phyloP scores from a whole-genome alignment of 2,797 vertebrate species.

The Dendrocincla fuliginosa region DNA sequence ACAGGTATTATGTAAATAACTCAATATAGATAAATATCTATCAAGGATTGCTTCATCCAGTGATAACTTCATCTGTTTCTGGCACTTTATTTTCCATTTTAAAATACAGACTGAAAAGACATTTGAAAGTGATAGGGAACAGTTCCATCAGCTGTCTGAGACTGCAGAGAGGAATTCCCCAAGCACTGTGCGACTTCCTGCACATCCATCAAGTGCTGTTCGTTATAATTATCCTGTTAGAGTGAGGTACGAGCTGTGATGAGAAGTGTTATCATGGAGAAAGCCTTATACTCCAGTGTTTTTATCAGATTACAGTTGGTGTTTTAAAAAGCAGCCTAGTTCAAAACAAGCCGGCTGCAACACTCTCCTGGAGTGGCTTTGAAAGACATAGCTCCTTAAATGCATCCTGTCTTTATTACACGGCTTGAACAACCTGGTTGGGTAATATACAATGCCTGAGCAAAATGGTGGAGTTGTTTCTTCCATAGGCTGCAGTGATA shows the following conservation, averaged over 20 bases:
- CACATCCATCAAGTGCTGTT: conserved; percentile 16
- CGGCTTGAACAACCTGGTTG: background rate
- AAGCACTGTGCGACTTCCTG: background rate
- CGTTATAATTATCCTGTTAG: background rate
- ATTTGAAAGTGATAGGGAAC: background rate
- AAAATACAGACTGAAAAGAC: background rate
- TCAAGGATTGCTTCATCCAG: background rate
- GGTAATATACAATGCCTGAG: background rate
- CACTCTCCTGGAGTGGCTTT: background rate
- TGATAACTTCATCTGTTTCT: background rate
- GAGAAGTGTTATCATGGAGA: background rate
- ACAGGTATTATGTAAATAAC: background rate
- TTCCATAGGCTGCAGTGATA: background rate
- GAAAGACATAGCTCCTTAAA: background rate
- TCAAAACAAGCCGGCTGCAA: conserved; percentile 1
- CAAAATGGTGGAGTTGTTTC: background rate
- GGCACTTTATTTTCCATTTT: background rate
- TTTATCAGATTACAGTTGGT: background rate
- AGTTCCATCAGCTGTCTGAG: conserved; percentile 22
- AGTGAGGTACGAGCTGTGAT: background rate
- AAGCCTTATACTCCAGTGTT: background rate
- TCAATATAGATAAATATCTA: background rate
- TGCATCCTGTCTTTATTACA: background rate
- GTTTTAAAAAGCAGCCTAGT: background rate
- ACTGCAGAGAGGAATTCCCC: conserved; percentile 23